A percentile compares a stretch with the other conserved stretches of the same genome.
Evolutionary conservation across 2,113 vertebrate species (phyloP).

Genomic region (Acrocephalus arundinaceus): DNA sequence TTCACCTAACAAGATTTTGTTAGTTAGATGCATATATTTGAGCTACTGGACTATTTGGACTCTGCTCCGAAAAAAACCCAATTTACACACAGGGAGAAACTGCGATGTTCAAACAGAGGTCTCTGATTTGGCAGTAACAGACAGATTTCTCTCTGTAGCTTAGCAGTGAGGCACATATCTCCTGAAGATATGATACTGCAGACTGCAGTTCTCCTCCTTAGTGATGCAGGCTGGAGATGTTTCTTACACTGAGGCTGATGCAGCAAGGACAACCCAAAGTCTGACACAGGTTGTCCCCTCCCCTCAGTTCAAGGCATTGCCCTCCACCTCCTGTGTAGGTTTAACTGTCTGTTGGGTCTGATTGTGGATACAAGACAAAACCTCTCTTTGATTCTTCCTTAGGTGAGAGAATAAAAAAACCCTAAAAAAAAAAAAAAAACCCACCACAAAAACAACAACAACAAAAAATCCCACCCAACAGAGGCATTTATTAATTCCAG

Average conservation of each 20-base stretch:
- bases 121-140: neutral
- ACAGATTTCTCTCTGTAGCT: neutral
- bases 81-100: neutral
- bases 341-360: neutral
- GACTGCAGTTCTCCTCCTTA: neutral
- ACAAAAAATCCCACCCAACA: neutral
- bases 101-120: neutral
- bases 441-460: neutral
- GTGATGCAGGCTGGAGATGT: neutral
- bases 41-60: neutral
- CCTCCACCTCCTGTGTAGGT: neutral
- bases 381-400: neutral
- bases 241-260: neutral
- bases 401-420: neutral
- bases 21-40: neutral
- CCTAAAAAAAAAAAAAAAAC: no score
- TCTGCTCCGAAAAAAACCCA: neutral
- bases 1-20: conserved; percentile 1
- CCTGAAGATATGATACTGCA: neutral
- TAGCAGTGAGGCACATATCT: neutral
- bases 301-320: neutral
- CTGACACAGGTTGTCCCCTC: neutral
- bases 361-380: neutral
- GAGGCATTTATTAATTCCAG: neutral
- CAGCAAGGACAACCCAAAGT: neutral